These are phyloP conservation scores for Tethea ocularis DNA, from an alignment of 2,888 invertebrate genomes.

Conservation along the genomic window DNA sequence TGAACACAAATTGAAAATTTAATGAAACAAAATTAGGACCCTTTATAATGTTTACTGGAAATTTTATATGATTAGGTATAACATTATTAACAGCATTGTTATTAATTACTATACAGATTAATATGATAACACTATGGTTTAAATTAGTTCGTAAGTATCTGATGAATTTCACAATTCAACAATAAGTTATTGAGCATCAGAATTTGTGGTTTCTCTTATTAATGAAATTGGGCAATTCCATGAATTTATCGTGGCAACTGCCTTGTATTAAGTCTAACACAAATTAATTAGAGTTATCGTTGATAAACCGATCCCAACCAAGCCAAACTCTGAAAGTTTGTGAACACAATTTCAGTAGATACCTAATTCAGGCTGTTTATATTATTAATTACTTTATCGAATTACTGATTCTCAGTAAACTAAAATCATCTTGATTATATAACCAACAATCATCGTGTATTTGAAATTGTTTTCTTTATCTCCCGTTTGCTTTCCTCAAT, in stretches of 20 bases:
- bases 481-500: too few relatives aligned
- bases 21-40: too few relatives aligned
- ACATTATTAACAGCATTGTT: not conserved
- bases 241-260: slow-evolving; percentile 30
- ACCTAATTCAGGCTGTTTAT: not conserved
- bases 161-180: slow-evolving; percentile 48
- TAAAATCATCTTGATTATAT: not conserved
- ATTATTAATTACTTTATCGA: not conserved
- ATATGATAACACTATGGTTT: slow-evolving; percentile 20
- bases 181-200: slow-evolving; percentile 40
- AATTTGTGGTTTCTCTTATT: slow-evolving; percentile 49
- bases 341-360: not conserved
- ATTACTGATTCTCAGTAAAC: not conserved
- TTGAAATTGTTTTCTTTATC: too few relatives aligned
- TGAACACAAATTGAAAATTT: too few relatives aligned
- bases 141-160: slow-evolving; percentile 34
- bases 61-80: too few relatives aligned
- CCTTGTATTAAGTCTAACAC: slow-evolving; percentile 24
- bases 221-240: slow-evolving; percentile 44
- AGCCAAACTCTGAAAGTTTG: not conserved
- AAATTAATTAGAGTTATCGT: slow-evolving; percentile 28
- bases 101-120: not conserved
- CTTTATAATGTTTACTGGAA: too few relatives aligned
- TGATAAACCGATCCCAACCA: slow-evolving; percentile 8
- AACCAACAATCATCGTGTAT: too few relatives aligned